phyloP scores from a whole-genome alignment of 2,888 invertebrate genomes.

The Cryptosula pallasiana region DNA sequence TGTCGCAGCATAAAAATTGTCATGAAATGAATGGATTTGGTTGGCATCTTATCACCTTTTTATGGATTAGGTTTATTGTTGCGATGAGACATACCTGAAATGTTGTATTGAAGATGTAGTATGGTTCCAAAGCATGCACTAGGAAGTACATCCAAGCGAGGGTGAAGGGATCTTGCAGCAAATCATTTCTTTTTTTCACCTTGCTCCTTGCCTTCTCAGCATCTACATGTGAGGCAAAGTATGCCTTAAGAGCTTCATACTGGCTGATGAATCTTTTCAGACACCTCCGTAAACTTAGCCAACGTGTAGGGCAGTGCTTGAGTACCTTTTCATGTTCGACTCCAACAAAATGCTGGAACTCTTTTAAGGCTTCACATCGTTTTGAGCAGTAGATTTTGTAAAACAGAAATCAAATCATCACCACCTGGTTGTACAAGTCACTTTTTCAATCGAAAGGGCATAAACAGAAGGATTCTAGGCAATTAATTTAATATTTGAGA shows the following conservation, averaged over 20 bases:
- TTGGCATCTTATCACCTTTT: no score
- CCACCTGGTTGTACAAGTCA: no score
- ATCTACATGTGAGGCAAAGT: conserved; percentile 28
- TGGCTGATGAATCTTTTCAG: not conserved
- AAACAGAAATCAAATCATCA: no score
- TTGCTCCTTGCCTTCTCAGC: conserved; percentile 25
- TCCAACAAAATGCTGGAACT: conserved; percentile 1
- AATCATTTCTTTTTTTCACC: not conserved
- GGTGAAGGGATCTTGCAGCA: not conserved
- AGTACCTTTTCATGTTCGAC: no score
- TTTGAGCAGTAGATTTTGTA: not conserved
- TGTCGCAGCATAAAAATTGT: no score
- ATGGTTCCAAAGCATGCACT: not conserved
- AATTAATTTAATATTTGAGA: no score
- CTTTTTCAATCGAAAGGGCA: no score
- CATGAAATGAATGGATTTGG: no score
- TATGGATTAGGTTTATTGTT: no score
- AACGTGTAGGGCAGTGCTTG: conserved; percentile 25
- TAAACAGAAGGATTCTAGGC: no score
- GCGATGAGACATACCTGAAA: conserved; percentile 10
- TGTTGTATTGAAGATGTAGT: not conserved
- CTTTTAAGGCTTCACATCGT: not conserved
- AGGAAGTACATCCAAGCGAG: not conserved
- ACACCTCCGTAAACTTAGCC: conserved; percentile 1
- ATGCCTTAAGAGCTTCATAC: conserved; percentile 20